Base-by-base conservation (phyloP, 1,140 invertebrate genomes). In the Coelopa frigida region DNA sequence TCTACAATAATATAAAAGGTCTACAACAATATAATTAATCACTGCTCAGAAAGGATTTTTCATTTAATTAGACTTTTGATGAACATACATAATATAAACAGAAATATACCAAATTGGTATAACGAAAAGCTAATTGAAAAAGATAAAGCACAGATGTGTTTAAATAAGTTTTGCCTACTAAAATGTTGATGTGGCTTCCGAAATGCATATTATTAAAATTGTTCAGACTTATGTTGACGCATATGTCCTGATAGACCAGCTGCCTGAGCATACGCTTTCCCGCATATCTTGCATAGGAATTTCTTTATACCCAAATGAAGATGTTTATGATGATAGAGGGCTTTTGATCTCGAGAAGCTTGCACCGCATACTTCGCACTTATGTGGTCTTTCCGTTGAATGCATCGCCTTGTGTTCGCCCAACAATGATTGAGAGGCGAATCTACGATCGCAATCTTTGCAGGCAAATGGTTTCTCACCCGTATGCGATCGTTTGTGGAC, bases 401-500 rank as follows among this genome's bases (percentile, higher is more conserved):
- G 88, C 3, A 79, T 80, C 4, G 85, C 84, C 70, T 87, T 87
- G 23, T 66, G 63, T 5, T 66, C 63, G 15, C 52, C 57, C 3
- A 66, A 45, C 10, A 65, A 39, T 0, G 62, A 60, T 22, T 60
- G 60, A 5, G 62, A 65, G 1, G 59, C 59, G 29, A 66, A 66
- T 14, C 56, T 48, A 2, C 56, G 56, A 1, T 44, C 41, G 15
- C 62, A 66, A 14, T 48, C 53, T 27, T 46, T 41, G 17, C 62
- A 66, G 15, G 53, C 46, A 60, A 90, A 89, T 1, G 96, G 96
- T 67, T 98, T 99, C 67, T 99, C 96, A 1, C 94, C 90, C 3
- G 91, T 94, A 69, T 96, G 92, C 1, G 92, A 94, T 22, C 92
- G 76, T 11, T 94, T 89, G 71, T 97, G 93, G 12, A 92, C 96